Percentiles rank a stretch among this genome's conserved stretches.
phyloP scores from a whole-genome alignment of 2,797 vertebrate genomes.

The Serranus cabrilla region DNA sequence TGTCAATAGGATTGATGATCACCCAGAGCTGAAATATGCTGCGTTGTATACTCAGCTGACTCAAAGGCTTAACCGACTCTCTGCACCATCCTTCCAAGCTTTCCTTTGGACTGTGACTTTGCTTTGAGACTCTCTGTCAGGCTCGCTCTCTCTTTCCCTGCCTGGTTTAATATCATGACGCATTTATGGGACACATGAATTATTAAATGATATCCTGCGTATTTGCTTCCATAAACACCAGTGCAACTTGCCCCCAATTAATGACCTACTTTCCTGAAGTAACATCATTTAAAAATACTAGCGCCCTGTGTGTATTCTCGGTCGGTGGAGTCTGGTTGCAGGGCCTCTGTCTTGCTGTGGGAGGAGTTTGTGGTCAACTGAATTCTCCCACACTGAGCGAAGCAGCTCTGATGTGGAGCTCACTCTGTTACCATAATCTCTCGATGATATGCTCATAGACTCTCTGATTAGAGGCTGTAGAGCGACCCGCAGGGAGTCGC shows the following conservation, averaged over 20 bases:
- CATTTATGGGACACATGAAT: constrained; percentile 70
- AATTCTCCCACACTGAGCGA: constrained; percentile 61
- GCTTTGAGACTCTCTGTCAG: constrained; percentile 48
- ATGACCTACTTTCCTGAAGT: constrained; percentile 79
- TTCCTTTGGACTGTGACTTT: constrained; percentile 63
- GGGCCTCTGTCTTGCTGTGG: constrained; percentile 55
- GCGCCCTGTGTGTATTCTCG: constrained; percentile 65
- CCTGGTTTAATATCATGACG: constrained; percentile 55
- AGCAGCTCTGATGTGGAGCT: constrained; percentile 60
- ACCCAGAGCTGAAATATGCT: constrained; percentile 53
- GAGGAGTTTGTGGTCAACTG: constrained; percentile 72
- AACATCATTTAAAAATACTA: constrained; percentile 76
- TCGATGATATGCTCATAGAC: constrained; percentile 64
- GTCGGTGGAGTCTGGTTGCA: constrained; percentile 71
- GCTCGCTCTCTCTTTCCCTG: constrained; percentile 45
- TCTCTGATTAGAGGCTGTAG: constrained; percentile 75
- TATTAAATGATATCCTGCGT: constrained; percentile 67
- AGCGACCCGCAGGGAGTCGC: constrained; percentile 67
- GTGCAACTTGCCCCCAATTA: constrained; percentile 66
- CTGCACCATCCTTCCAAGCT: constrained; percentile 55
- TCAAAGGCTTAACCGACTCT: constrained; percentile 59
- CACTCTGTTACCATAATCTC: constrained; percentile 65
- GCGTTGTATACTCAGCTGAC: constrained; percentile 54
- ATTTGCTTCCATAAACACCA: constrained; percentile 73
- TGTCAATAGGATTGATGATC: constrained; percentile 46